Conservation (phyloP, 2,113 vertebrate species). For the Caracal caracal region DNA sequence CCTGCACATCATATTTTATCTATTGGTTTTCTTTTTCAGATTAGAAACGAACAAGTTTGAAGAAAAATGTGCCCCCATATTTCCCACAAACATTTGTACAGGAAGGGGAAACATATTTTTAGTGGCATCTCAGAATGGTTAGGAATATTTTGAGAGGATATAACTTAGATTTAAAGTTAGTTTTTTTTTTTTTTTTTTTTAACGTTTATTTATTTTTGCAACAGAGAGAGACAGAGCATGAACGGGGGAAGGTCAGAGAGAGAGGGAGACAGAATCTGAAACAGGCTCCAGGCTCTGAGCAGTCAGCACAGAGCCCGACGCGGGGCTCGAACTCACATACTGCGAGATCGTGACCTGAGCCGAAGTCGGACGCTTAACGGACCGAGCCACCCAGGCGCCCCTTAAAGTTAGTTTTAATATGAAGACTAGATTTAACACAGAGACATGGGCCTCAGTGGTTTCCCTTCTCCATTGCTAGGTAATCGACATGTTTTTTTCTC, state of each 20-base stretch:
- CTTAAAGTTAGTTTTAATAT: conserved; percentile 31
- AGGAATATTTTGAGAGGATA: neutral
- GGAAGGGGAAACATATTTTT: neutral
- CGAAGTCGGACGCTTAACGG: too few relatives aligned
- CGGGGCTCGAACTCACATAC: too few relatives aligned
- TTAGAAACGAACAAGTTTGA: conserved; percentile 17
- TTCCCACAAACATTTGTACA: neutral
- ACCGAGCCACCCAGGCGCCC: too few relatives aligned
- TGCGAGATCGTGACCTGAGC: too few relatives aligned
- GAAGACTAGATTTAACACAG: neutral
- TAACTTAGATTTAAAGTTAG: conserved; percentile 7
- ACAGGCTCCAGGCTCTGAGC: too few relatives aligned
- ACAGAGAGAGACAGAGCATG: too few relatives aligned
- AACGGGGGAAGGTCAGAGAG: too few relatives aligned
- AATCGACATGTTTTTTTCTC: neutral
- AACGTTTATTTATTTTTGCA: too few relatives aligned
- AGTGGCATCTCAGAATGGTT: neutral
- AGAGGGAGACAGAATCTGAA: too few relatives aligned
- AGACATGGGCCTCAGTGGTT: neutral
- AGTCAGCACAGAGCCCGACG: too few relatives aligned
- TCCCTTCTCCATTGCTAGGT: neutral
- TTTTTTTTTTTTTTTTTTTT: too few relatives aligned
- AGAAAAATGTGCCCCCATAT: neutral
- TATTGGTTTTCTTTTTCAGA: conserved; percentile 58
- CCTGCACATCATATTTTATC: conserved; percentile 34